These are phyloP conservation scores for Ephestia elutella DNA, from an alignment of 1,140 invertebrate species.

Conservation along the genomic window DNA sequence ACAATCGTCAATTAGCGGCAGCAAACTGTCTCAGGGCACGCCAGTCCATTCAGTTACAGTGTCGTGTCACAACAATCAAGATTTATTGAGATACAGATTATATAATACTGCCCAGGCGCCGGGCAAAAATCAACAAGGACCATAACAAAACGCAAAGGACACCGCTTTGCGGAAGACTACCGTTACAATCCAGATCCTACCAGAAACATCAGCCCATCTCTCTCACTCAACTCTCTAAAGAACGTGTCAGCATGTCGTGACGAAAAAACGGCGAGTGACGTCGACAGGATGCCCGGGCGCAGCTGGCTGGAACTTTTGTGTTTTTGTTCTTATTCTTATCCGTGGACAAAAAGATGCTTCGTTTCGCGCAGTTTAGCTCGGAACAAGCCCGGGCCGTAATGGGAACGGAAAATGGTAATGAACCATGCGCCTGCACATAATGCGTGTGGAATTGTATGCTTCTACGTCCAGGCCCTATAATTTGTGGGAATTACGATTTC, in stretches of 20 bases:
- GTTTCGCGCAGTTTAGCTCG: conserved; percentile 65
- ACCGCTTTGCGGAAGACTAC: conserved; percentile 59
- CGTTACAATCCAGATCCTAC: conserved; percentile 48
- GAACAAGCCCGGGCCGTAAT: conserved; percentile 62
- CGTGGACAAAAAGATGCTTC: conserved; percentile 57
- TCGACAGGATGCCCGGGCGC: conserved; percentile 68
- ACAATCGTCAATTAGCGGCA: background rate
- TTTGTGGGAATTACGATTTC: conserved; percentile 50
- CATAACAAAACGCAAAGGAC: conserved; percentile 51
- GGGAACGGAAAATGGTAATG: conserved; percentile 69
- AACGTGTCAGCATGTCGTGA: conserved; percentile 30
- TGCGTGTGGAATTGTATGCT: conserved; percentile 56
- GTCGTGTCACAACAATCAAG: conserved; percentile 49
- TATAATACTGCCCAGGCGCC: conserved; percentile 20
- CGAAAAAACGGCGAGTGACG: conserved; percentile 57
- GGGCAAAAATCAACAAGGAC: conserved; percentile 47
- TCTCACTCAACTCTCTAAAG: conserved; percentile 22
- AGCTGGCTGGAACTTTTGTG: conserved; percentile 69
- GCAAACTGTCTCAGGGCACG: background rate
- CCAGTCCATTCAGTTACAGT: background rate
- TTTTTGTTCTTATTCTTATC: conserved; percentile 56
- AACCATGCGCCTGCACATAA: conserved; percentile 47
- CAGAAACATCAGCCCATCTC: conserved; percentile 35
- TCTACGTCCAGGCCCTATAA: conserved; percentile 34
- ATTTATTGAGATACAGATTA: conserved; percentile 39